phyloP scores from a whole-genome alignment of 1,140 invertebrate genomes.

The Arctopsyche grandis region DNA sequence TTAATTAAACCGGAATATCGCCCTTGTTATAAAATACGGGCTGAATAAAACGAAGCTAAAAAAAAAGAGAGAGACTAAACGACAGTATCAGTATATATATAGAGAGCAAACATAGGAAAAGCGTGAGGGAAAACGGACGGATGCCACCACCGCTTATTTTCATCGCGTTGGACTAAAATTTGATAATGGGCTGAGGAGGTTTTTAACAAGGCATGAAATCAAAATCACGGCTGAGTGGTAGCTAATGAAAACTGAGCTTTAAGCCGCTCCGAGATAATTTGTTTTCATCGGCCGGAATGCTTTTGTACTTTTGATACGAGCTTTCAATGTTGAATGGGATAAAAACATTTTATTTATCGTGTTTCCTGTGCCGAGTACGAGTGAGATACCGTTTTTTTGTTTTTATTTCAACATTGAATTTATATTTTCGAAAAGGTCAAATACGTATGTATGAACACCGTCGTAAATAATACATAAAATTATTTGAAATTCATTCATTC shows the following conservation, averaged over 20 bases:
- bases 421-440: too few relatives aligned
- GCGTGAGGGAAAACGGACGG: neutral
- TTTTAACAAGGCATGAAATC: constrained; percentile 46
- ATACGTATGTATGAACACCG: too few relatives aligned
- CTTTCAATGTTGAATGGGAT: neutral
- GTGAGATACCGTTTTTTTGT: too few relatives aligned
- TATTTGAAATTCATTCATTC: too few relatives aligned
- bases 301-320: constrained; percentile 33
- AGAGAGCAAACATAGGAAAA: neutral
- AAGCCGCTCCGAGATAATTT: constrained; percentile 33
- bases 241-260: constrained; percentile 23
- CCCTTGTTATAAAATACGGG: constrained; percentile 17
- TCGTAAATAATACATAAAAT: too few relatives aligned
- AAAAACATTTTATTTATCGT: too few relatives aligned
- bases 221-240: constrained; percentile 39
- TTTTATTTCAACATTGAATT: too few relatives aligned
- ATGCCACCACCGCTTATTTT: constrained; percentile 16
- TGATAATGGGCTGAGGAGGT: constrained; percentile 39
- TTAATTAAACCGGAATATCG: constrained; percentile 26
- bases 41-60: neutral
- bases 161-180: constrained; percentile 30
- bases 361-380: too few relatives aligned
- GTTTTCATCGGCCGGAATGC: constrained; percentile 37
- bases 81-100: neutral
- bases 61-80: neutral